Base-by-base conservation (phyloP, 53 echinoderm and acorn worm species). In the Paelopatides confundens region DNA sequence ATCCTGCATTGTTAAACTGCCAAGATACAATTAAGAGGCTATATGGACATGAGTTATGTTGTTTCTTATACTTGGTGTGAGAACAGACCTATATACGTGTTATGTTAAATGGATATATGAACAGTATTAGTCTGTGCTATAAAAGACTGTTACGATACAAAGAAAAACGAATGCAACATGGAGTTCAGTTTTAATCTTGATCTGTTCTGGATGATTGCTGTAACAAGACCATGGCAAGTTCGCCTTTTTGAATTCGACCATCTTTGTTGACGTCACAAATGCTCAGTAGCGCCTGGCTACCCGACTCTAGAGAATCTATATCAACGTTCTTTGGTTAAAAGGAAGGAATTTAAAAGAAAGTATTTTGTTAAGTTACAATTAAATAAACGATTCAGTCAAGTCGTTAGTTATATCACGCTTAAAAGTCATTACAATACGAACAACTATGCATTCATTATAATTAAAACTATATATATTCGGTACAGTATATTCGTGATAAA, bases 231-330 rank as follows among this genome's bases (percentile, higher is more conserved):
- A 92, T 87, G 50, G 90, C 90, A 30, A 94, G 92, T 81, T 94
- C 94, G 50, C 85, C 85, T 82, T 94, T 90, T 66, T 92, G 92
- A 54, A 94, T 94, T 52, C 37, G 63, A 0, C 90, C 84, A 81
- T 94, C 92, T 23, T 88, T 79, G 86, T 94, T 89, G 54, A 78
- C 82, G 71, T 94, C 94, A 85, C 92, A 92, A 69, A 90, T 89
- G n/a, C 48, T 68, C 65, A 94, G 54, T 2, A 94, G 87, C 39
- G 87, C 86, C 38, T 71, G 40, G 65, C 90, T 83, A 66, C 90
- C 85, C 52, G 62, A 82, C n/a, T 77, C 29, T 66, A 94, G 63
- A 78, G 92, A 89, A 13, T 34, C 64, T 74, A 91, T 77, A 62
- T 87, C 87, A 34, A 87, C 49, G 31, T 81, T 78, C 91, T 91